Evolutionary conservation across 2,113 vertebrate genomes (phyloP).

Genomic region (Cochlearius cochlearius): DNA sequence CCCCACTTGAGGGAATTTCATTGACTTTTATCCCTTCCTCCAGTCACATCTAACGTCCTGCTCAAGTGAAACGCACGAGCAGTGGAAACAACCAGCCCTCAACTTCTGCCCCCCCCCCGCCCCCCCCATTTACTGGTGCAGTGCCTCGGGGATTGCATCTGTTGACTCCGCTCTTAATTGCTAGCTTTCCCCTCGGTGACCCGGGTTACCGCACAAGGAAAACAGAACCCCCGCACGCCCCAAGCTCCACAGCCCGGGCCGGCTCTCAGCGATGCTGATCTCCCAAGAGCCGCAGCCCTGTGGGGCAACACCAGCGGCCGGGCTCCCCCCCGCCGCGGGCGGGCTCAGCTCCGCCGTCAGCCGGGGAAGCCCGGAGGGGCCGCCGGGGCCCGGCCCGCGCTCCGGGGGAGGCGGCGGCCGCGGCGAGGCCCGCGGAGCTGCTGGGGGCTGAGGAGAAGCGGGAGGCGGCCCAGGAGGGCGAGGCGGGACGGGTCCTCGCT

Average conservation of each 20-base stretch:
- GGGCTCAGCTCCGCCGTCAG: not conserved
- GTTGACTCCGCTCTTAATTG: not conserved
- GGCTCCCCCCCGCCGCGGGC: not conserved
- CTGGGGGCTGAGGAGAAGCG: not conserved
- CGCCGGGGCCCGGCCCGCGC: not conserved
- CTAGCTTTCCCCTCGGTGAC: not conserved
- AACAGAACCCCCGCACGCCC: accelerated
- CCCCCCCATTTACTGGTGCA: not conserved
- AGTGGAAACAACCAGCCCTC: not conserved
- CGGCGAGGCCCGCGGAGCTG: not conserved
- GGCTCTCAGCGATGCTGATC: accelerated
- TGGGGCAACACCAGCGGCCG: accelerated
- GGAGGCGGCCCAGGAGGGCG: not conserved
- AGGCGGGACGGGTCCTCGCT: not conserved
- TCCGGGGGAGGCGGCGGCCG: not conserved
- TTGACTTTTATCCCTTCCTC: not conserved
- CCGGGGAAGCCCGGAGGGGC: too few relatives aligned
- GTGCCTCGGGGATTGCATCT: not conserved
- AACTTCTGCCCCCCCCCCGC: too few relatives aligned
- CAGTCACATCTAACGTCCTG: not conserved
- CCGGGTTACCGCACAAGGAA: not conserved
- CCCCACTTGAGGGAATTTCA: not conserved
- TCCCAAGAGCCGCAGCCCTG: accelerated
- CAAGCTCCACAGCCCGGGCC: too few relatives aligned
- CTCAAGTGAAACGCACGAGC: accelerated